Evolutionary conservation across 2,113 vertebrate species (phyloP).

Genomic region (Hippocampus zosterae): DNA sequence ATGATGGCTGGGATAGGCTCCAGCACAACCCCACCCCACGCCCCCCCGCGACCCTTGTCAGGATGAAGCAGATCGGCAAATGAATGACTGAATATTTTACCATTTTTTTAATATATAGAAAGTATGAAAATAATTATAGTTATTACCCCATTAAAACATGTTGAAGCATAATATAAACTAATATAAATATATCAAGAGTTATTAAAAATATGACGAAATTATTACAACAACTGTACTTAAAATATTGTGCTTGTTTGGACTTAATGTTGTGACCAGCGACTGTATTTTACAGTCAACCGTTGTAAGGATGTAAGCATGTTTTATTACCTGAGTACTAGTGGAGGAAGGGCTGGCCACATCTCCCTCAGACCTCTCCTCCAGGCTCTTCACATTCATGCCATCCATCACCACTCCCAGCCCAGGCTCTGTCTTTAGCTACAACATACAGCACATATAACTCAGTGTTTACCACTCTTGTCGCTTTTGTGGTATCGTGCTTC

Average conservation of each 20-base stretch:
- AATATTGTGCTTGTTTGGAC: not conserved
- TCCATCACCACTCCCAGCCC: conserved; percentile 73
- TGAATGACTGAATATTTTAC: too few species aligned
- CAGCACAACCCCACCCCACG: too few species aligned
- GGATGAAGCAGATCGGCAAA: too few species aligned
- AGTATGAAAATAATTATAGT: too few species aligned
- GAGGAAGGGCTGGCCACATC: conserved; percentile 91
- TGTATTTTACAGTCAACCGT: not conserved
- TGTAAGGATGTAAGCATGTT: not conserved
- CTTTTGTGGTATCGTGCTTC: not conserved
- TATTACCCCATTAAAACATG: too few species aligned
- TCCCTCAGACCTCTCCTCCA: conserved; percentile 88
- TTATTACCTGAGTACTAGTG: conserved; percentile 86
- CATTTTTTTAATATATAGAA: too few species aligned
- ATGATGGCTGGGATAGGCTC: too few species aligned
- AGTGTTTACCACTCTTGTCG: not conserved
- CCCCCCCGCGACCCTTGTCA: too few species aligned
- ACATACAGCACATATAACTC: conserved; percentile 7
- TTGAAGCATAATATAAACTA: not conserved
- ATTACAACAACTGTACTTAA: not conserved
- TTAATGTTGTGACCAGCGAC: not conserved
- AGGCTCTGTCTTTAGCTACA: conserved; percentile 86
- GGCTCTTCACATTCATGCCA: conserved; percentile 75
- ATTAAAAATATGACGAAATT: not conserved
- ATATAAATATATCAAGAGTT: not conserved